phyloP scores from a whole-genome alignment of 2,113 vertebrate species.

The Notiomystis cincta region DNA sequence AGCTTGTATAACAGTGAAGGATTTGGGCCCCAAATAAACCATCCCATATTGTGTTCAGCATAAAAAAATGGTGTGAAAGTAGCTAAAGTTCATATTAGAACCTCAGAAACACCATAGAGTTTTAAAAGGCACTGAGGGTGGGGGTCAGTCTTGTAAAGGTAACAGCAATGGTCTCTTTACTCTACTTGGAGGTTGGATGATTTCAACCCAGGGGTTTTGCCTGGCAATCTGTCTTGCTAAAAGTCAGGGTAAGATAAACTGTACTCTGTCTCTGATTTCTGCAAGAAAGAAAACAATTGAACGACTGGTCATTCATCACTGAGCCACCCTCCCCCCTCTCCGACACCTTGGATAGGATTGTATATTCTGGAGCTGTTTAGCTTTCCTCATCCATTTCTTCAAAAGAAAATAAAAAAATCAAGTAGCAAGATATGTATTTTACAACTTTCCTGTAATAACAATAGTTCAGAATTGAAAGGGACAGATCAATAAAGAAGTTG shows the following conservation, averaged over 20 bases:
- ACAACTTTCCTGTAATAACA: neutral
- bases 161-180: slow-evolving; percentile 25
- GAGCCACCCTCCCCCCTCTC: slow-evolving; percentile 45
- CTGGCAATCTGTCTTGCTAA: slow-evolving; percentile 76
- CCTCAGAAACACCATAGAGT: neutral
- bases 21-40: neutral
- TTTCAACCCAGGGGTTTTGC: slow-evolving; percentile 70
- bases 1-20: neutral
- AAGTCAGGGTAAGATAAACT: slow-evolving; percentile 78
- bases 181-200: slow-evolving; percentile 56
- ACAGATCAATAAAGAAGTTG: neutral
- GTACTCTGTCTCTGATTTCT: slow-evolving; percentile 79
- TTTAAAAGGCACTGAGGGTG: neutral
- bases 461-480: neutral
- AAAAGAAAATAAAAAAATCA: slow-evolving; percentile 37
- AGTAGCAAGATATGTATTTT: neutral
- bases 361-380: slow-evolving; percentile 50
- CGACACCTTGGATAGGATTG: slow-evolving; percentile 61
- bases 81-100: slow-evolving; percentile 5
- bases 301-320: slow-evolving; percentile 77
- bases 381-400: slow-evolving; percentile 21
- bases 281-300: slow-evolving; percentile 79
- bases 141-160: neutral
- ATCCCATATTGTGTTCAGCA: neutral
- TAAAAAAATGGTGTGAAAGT: neutral